phyloP scores from a whole-genome alignment of 2,888 invertebrate species.

The Tridacna crocea region DNA sequence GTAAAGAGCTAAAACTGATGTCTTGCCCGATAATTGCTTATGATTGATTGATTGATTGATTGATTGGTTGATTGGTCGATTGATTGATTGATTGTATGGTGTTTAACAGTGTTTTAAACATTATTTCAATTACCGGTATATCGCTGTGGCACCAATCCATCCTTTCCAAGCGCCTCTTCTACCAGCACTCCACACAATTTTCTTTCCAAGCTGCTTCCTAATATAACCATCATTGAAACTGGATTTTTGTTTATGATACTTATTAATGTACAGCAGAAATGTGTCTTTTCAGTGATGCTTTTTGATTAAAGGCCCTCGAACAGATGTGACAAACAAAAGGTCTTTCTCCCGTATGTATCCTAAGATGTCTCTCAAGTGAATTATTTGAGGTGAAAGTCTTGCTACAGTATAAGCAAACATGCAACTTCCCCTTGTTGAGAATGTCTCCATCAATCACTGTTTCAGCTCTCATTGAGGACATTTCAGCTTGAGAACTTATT shows the following conservation, averaged over 20 bases:
- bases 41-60: too few relatives aligned
- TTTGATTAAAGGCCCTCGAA: slow-evolving; percentile 34
- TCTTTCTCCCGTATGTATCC: slow-evolving; percentile 50
- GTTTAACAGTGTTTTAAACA: too few relatives aligned
- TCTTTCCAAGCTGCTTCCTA: too few relatives aligned
- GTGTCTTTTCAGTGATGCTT: slow-evolving; percentile 26
- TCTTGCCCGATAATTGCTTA: too few relatives aligned
- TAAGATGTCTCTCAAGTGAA: slow-evolving; percentile 35
- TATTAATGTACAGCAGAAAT: slow-evolving; percentile 4
- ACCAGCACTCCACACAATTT: too few relatives aligned
- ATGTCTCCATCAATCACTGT: neutral
- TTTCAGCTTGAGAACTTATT: neutral
- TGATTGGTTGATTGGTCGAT: too few relatives aligned
- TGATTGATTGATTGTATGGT: too few relatives aligned
- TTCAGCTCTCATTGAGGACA: neutral
- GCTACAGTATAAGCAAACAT: slow-evolving; percentile 39
- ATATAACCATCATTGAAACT: too few relatives aligned
- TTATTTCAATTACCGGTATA: too few relatives aligned
- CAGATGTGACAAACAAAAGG: slow-evolving; percentile 39
- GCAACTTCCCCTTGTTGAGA: neutral
- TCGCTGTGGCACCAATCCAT: too few relatives aligned
- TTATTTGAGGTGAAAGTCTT: slow-evolving; percentile 32
- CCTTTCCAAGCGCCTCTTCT: too few relatives aligned
- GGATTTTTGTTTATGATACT: neutral
- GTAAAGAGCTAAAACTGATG: too few relatives aligned